A percentile compares a stretch with the other conserved stretches of the same genome.
phyloP scores from a whole-genome alignment of 2,888 invertebrate species.

The Falcaria lacertinaria region DNA sequence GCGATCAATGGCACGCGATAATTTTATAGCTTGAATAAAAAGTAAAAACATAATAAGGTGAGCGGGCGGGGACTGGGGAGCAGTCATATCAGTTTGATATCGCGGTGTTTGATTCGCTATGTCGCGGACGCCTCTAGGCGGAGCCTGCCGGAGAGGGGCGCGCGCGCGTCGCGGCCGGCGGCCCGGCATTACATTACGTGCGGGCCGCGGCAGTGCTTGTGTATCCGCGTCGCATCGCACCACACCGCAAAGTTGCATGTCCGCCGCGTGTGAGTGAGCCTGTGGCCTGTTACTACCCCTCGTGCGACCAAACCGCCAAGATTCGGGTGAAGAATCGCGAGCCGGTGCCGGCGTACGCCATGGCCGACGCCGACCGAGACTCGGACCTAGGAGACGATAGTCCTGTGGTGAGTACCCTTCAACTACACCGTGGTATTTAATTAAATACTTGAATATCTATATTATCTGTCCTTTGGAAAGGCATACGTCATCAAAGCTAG shows the following conservation, averaged over 20 bases:
- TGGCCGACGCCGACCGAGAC: slow-evolving; percentile 84
- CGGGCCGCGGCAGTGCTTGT: slow-evolving; percentile 52
- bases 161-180: slow-evolving; percentile 21
- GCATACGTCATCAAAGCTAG: too few species aligned
- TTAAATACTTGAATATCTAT: too few species aligned
- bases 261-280: slow-evolving; percentile 54
- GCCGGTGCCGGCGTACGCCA: slow-evolving; percentile 91
- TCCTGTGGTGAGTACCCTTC: slow-evolving; percentile 82
- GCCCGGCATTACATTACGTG: slow-evolving; percentile 60
- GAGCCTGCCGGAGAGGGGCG: slow-evolving; percentile 57
- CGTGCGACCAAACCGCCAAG: slow-evolving; percentile 80
- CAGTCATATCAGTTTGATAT: slow-evolving; percentile 78
- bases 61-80: slow-evolving; percentile 68
- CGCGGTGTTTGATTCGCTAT: slow-evolving; percentile 72
- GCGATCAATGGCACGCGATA: slow-evolving; percentile 53
- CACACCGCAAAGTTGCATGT: slow-evolving; percentile 35
- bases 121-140: slow-evolving; percentile 70
- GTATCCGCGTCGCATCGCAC: slow-evolving; percentile 16
- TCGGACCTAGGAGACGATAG: slow-evolving; percentile 88
- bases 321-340: slow-evolving; percentile 94
- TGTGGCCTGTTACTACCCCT: slow-evolving; percentile 47
- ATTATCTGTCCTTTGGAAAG: too few species aligned
- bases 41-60: slow-evolving; percentile 73
- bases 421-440: too few species aligned
- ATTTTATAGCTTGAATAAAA: slow-evolving; percentile 76